Percentiles rank a stretch among this genome's conserved stretches.
Evolutionary conservation across 2,888 invertebrate species (phyloP).

Genomic region (Lymantria dispar): DNA sequence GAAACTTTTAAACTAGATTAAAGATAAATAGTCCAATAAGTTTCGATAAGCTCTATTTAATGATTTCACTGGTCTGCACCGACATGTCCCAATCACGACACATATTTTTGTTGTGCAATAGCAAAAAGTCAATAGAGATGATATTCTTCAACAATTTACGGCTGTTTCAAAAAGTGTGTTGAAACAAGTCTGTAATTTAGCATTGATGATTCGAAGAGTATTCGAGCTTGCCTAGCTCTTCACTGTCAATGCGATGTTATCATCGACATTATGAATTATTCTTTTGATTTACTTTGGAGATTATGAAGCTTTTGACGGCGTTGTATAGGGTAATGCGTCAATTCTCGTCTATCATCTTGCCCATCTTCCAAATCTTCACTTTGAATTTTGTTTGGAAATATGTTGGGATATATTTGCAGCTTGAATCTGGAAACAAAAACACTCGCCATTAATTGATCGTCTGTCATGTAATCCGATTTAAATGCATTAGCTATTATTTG

Average conservation of each 20-base stretch:
- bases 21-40: slow-evolving; percentile 36
- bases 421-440: slow-evolving; percentile 48
- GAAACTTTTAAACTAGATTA: slow-evolving; percentile 53
- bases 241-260: slow-evolving; percentile 41
- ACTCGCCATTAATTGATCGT: background rate
- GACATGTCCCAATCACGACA: slow-evolving; percentile 90
- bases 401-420: slow-evolving; percentile 7
- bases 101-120: slow-evolving; percentile 71
- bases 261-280: slow-evolving; percentile 20
- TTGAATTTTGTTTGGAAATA: background rate
- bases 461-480: too few relatives aligned
- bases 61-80: slow-evolving; percentile 64
- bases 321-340: slow-evolving; percentile 36
- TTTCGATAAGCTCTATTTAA: slow-evolving; percentile 60
- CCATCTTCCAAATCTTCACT: slow-evolving; percentile 12
- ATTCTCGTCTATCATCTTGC: slow-evolving; percentile 67
- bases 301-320: slow-evolving; percentile 13
- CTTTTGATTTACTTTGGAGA: slow-evolving; percentile 15
- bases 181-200: slow-evolving; percentile 96
- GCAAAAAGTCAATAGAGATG: slow-evolving; percentile 55
- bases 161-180: slow-evolving; percentile 96
- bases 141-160: slow-evolving; percentile 83
- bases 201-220: slow-evolving; percentile 82
- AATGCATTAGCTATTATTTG: too few relatives aligned
- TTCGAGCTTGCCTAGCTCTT: slow-evolving; percentile 60